These are phyloP conservation scores for Heterodera carotae DNA, from an alignment of 1,140 invertebrate species.

Conservation along the genomic window DNA sequence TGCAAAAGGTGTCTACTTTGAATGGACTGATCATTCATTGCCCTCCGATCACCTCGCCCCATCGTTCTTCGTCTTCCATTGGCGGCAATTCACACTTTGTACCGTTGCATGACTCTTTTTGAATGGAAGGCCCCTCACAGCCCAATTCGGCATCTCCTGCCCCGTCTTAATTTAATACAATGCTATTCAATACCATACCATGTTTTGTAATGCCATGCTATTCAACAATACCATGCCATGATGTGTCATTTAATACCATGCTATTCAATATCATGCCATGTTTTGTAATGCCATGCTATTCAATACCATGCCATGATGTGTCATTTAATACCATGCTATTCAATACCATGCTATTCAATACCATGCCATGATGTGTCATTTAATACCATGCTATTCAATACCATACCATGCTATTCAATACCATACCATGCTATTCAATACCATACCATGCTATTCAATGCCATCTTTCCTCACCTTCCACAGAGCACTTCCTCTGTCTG, in stretches of 20 bases:
- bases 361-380: no score
- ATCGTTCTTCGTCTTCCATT: slow-evolving; percentile 1
- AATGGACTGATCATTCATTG: neutral
- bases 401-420: no score
- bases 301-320: no score
- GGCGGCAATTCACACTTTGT: slow-evolving; percentile 14
- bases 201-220: no score
- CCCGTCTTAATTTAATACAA: neutral
- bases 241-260: neutral
- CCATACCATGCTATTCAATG: neutral
- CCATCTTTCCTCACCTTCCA: slow-evolving; percentile 13
- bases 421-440: neutral
- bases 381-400: no score
- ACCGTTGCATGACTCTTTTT: slow-evolving; percentile 20
- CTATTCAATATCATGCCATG: neutral
- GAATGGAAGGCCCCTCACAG: slow-evolving; percentile 7
- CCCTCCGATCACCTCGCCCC: slow-evolving; percentile 35
- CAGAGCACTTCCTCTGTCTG: slow-evolving; percentile 23
- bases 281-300: neutral
- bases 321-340: no score
- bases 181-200: no score
- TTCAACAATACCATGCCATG: no score
- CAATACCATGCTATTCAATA: no score
- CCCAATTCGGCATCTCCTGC: slow-evolving; percentile 11
- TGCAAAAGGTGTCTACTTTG: slow-evolving; percentile 39